These are phyloP conservation scores for Lethenteron camtschaticum DNA, from an alignment of 2,113 vertebrate genomes.

Conservation along the genomic window DNA sequence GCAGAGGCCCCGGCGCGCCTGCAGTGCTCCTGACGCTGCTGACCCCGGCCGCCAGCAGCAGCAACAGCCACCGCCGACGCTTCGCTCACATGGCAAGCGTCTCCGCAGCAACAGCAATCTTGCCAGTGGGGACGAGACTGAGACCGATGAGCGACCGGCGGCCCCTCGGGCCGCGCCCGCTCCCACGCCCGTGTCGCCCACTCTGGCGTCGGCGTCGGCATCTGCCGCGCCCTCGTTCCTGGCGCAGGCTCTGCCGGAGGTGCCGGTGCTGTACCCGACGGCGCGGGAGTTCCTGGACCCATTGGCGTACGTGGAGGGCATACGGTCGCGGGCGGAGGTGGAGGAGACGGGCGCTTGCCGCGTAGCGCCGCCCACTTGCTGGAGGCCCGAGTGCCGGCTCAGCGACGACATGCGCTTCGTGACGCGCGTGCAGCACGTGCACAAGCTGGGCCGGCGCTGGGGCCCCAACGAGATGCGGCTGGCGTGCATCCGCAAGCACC, in stretches of 20 bases:
- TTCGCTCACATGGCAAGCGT: no score
- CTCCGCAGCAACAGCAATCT: no score
- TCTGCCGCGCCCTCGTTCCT: no score
- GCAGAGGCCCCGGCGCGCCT: no score
- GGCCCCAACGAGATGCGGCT: slow-evolving; percentile 91
- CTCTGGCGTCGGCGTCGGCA: no score
- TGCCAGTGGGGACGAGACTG: no score
- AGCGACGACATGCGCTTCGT: slow-evolving; percentile 97
- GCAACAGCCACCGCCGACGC: no score
- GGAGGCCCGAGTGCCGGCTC: slow-evolving; percentile 95
- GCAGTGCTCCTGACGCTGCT: no score
- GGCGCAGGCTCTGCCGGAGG: slow-evolving; percentile 21
- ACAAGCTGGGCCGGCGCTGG: slow-evolving; percentile 94
- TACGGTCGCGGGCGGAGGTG: slow-evolving; percentile 46
- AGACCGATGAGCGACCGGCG: no score
- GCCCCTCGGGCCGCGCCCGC: no score
- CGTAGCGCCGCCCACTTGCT: slow-evolving; percentile 71
- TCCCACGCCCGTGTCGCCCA: no score
- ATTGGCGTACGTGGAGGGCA: slow-evolving; percentile 65
- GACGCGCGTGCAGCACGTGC: slow-evolving; percentile 88
- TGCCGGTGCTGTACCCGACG: slow-evolving; percentile 51
- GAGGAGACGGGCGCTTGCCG: slow-evolving; percentile 77
- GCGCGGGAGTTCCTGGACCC: slow-evolving; percentile 89
- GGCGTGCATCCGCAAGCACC: slow-evolving; percentile 98
- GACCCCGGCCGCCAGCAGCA: no score